phyloP scores from a whole-genome alignment of 2,797 vertebrate species.

The Falco cherrug region DNA sequence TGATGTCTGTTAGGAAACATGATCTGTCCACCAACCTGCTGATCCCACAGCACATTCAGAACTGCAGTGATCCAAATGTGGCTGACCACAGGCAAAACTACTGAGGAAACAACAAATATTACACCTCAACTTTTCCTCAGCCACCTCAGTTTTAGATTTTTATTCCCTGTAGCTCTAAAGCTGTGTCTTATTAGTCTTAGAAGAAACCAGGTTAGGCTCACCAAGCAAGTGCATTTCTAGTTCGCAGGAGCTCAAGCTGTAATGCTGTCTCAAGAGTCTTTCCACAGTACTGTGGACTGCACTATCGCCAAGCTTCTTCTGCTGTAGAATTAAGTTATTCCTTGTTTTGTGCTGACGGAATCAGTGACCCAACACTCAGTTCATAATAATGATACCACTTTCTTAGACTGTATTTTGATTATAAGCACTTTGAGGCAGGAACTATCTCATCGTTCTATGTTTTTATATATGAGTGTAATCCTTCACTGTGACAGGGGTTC shows the following conservation, averaged over 20 bases:
- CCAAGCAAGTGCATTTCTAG: background rate
- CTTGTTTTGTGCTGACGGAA: background rate
- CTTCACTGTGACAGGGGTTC: background rate
- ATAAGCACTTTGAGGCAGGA: background rate
- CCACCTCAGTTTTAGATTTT: background rate
- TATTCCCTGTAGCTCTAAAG: background rate
- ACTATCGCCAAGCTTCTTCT: background rate
- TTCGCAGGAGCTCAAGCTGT: background rate
- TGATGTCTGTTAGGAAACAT: background rate
- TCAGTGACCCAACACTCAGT: background rate
- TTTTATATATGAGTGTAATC: background rate
- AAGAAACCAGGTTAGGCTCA: background rate
- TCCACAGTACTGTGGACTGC: background rate
- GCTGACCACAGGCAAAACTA: background rate
- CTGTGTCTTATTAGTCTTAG: background rate
- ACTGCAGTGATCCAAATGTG: background rate
- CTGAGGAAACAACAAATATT: background rate
- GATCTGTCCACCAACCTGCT: background rate
- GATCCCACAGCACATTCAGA: background rate
- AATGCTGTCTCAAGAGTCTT: background rate
- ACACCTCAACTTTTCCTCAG: background rate
- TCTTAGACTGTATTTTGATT: background rate
- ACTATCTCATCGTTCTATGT: background rate
- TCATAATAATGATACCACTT: background rate
- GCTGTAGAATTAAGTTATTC: background rate